Evolutionary conservation across 2,113 vertebrate species (phyloP), one percentile per base, ranked within the genome.

Genomic region (Rhagologus leucostigma): DNA sequence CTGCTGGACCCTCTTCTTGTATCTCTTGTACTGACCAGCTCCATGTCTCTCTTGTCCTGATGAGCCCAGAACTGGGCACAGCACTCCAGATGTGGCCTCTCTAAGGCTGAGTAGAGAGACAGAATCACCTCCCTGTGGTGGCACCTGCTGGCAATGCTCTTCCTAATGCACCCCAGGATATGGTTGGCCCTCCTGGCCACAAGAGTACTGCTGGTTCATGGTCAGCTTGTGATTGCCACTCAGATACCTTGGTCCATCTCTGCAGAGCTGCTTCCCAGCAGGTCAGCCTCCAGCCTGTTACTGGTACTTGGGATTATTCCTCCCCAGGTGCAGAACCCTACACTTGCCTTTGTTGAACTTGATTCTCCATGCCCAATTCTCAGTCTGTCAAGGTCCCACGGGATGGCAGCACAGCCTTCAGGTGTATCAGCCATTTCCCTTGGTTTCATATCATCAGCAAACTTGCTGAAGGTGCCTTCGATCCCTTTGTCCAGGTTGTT

Each of bases 181-280:
- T 0, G 0, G 3, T 6, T 41, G 32, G 7, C 18, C 6, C 33
- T 60, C 18, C 15, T 60, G 73, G 33, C 15, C 0, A 0, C 46
- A 39, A 7, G 64, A 18, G 3, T 14, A 6, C 33, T 29, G 46
- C 11, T 0, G 1, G 21, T 12, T 37, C 15, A 4, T 53, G 33
- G 29, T 13, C 33, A 52, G 27, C 46, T 60, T 44, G 9, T 59
- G 13, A 12, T 14, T 42, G 10, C 4, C 37, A 33, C 14, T 18
- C 10, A 37, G 33, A 37, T 26, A 27, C 22, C 17, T 26, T 32
- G 17, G 7, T 42, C 17, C 46, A 15, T 77, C 44, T 52, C 37
- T 22, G 37, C 37, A 26, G 62, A 50, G 37, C 46, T 52, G 37
- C 33, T 33, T 37, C 19, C 37, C 37, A 37, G 17, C 33, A 77